Evolutionary conservation across 2,797 vertebrate genomes (phyloP).

Genomic region (Macropus fuliginosus): DNA sequence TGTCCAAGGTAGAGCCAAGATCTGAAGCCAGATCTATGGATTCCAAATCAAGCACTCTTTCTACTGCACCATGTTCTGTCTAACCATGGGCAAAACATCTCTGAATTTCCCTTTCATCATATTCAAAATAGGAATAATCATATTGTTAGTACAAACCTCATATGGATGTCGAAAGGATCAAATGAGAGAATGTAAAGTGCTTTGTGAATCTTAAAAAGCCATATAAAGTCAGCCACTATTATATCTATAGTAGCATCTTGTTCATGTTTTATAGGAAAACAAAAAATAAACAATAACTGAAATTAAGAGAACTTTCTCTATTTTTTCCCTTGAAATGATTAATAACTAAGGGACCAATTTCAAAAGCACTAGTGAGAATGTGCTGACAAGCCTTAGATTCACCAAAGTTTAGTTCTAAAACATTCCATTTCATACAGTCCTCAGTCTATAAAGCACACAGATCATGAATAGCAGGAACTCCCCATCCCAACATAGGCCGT

Average conservation of each 20-base stretch:
- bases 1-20: not conserved
- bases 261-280: slow-evolving; percentile 9
- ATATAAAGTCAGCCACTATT: not conserved
- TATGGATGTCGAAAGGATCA: not conserved
- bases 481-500: not conserved
- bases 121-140: not conserved
- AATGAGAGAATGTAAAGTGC: not conserved
- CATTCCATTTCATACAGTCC: slow-evolving; percentile 31
- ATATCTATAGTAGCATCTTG: not conserved
- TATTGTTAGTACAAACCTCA: not conserved
- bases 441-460: slow-evolving; percentile 48
- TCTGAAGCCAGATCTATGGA: not conserved
- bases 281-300: not conserved
- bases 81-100: not conserved
- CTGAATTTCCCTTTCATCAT: not conserved
- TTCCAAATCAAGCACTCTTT: not conserved
- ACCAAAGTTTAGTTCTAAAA: slow-evolving; percentile 7
- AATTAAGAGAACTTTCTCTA: slow-evolving; percentile 43
- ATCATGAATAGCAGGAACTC: slow-evolving; percentile 48
- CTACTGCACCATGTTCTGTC: not conserved
- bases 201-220: not conserved
- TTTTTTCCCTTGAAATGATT: slow-evolving; percentile 41
- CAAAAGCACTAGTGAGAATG: not conserved
- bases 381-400: not conserved
- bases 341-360: slow-evolving; percentile 58